Base-by-base conservation (phyloP, 2,888 invertebrate genomes). In the Baronia brevicornis region DNA sequence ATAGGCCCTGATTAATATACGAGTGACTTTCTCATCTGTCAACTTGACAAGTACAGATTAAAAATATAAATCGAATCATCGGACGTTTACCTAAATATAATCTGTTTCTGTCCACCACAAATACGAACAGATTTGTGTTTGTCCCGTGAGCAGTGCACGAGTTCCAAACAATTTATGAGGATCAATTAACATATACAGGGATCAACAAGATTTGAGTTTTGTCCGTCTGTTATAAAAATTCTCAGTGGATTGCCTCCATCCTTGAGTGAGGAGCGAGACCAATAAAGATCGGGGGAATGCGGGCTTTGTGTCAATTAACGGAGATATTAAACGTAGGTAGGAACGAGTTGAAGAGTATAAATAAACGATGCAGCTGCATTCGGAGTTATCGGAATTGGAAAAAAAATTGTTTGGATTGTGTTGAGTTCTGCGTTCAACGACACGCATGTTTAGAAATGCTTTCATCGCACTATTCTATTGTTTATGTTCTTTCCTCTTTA, bases 231-330 rank as follows among this genome's bases (percentile, higher is more conserved):
- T 62, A 62, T 61, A 63, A 62, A 66, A 62, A 64, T 60, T 59
- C 54, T 28, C 34, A 19, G 23, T 7, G 27, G 12, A 11, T 13
- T 10, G 20, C 27, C 30, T 31, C 30, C 31, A 27, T 38, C 33
- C 28, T 27, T 27, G 13, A 3, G 9, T 23, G 13, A 19, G 54
- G 43, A 50, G 50, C 51, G 54, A 56, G 52, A 48, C 55, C 60
- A 66, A 69, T 66, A 69, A 70, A 70, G 57, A 46, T 51, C 35
- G 33, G 41, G 48, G 62, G 74, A 67, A 77, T 73, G 74, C 64
- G 64, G 69, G 64, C 54, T 65, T 54, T 63, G 61, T 68, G 69
- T 75, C 74, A 79, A 75, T 78, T 78, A 78, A 72, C 73, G 59
- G 60, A 61, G 52, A 64, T 58, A 70, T 72, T 70, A 69, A 65